Base-by-base conservation (phyloP, 2,888 invertebrate genomes). In the Eubasilissa splendida region DNA sequence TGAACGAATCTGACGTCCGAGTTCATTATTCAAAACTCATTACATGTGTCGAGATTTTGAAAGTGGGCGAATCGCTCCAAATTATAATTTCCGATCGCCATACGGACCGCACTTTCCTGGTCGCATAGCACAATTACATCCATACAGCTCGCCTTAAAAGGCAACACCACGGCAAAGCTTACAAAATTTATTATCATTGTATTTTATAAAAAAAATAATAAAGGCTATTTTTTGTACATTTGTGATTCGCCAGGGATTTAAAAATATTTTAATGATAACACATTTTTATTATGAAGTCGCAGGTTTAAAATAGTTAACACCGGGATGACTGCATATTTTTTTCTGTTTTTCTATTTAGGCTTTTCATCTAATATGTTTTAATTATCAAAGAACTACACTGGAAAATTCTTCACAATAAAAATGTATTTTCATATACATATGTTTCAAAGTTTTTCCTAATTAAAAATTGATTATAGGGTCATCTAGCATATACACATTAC, bases 171-270 rank as follows among this genome's bases (percentile, higher is more conserved):
- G 53, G 76, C 53, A 76, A 76, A 76, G 76, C 76, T 63, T n/a
- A 76, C 76, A 53, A 76, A 76, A 65, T 76, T 76, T 76, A 76
- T 76, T 76, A 65, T 75, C 68, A 68, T 68, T 63, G 63, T 76
- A 76, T 76, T 76, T 76, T 65, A 65, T 63, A 76, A 76, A 54
- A 75, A 53, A 68, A n/a, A 76, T 76, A 22, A 76, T 76, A 76
- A 76, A 63, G 63, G 33, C 65, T 14, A 63, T 76, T 75, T 76
- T 76, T 54, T 60, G 50, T 76, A 76, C 22, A 50, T 68, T 68
- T 50, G 63, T 63, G 12, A 31, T 33, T 33, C 10, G 63, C 33
- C 63, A 63, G 63, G 63, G 63, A 63, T 11, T 63, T 63, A 11
- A n/a, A 63, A 63, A 42, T 42, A 7, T 42, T n/a, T 22, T 22